Evolutionary conservation across 2,888 invertebrate genomes (phyloP), one percentile per base, ranked within the genome.

Genomic region (Drosophila engyochracea): DNA sequence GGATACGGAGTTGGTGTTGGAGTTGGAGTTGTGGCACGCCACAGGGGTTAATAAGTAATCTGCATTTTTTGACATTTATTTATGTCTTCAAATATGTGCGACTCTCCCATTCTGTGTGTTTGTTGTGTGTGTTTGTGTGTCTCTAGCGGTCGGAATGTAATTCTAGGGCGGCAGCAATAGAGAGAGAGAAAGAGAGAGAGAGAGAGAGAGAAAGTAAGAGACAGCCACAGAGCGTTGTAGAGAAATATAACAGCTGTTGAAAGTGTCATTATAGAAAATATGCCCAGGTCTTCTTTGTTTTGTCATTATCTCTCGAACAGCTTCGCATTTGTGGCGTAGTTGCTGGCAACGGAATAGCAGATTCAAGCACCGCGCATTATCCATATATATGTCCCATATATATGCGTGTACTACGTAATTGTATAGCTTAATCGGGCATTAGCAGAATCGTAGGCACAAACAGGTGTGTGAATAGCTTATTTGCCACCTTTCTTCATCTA

Each of bases 51-150:
- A 92, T 92, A 92, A 92, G 91, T 92, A 92, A 92, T 92, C 92
- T 92, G 91, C 91, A 92, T 92, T 92, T 88, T 92, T 92, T 92
- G 92, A 92, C 92, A 92, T 92, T 92, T 92, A 92, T 92, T 92
- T 92, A 92, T 92, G 90, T 90, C 87, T 90, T 86, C 91, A 89
- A 86, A 87, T 86, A 90, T 86, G 82, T 90, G 86, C 79, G 78
- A 74, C 60, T 51, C 41, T 47, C 47, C n/a, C 35, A 16, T n/a
- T 31, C 37, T 28, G 25, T 51, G 30, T 52, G 22, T 82, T 57
- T 63, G 53, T 57, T 57, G 37, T 49, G 16, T 39, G 25, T 58
- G 33, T 49, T 22, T 28, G n/a, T 53, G n/a, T 64, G 53, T 61
- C 44, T 61, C 22, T 67, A 31, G 60, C 14, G 37, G 49, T 28